A percentile compares a stretch with the other conserved stretches of the same genome.
phyloP scores from a whole-genome alignment of 2,888 invertebrate genomes.

The Acleris sparsana region DNA sequence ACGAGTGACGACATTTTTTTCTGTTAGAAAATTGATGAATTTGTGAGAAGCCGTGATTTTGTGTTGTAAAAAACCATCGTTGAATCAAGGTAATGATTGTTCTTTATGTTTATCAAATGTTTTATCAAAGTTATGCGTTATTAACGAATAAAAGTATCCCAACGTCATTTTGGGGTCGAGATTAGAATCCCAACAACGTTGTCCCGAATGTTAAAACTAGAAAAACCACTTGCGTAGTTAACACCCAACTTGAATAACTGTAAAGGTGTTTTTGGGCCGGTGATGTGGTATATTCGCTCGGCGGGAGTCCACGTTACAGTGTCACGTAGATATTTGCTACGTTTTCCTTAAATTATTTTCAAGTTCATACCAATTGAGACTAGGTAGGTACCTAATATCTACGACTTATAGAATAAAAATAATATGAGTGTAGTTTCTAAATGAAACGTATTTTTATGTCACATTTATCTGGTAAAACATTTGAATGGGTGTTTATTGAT shows the following conservation, averaged over 20 bases:
- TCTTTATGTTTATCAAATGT: background rate
- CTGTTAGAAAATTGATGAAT: slow-evolving; percentile 31
- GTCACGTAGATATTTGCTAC: slow-evolving; percentile 1
- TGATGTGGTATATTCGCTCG: slow-evolving; percentile 27
- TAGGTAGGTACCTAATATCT: slow-evolving; percentile 3
- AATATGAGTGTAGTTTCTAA: no score
- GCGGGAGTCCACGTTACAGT: slow-evolving; percentile 28
- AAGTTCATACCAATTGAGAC: background rate
- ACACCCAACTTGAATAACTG: slow-evolving; percentile 36
- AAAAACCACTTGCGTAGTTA: slow-evolving; percentile 33
- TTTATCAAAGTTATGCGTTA: background rate
- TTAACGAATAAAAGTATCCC: background rate
- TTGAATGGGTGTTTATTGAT: no score
- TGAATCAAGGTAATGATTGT: slow-evolving; percentile 22
- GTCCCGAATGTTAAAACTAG: slow-evolving; percentile 24
- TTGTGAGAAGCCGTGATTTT: slow-evolving; percentile 32
- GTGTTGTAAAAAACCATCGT: slow-evolving; percentile 24
- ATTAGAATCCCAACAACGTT: slow-evolving; percentile 21
- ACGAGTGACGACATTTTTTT: slow-evolving; percentile 30
- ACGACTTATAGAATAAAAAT: background rate
- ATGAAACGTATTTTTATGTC: no score
- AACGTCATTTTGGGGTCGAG: slow-evolving; percentile 14
- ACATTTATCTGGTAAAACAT: no score
- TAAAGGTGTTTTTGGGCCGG: slow-evolving; percentile 30
- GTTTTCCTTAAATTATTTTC: background rate